Conservation (phyloP, 2,113 vertebrate species). For the Motacilla alba region DNA sequence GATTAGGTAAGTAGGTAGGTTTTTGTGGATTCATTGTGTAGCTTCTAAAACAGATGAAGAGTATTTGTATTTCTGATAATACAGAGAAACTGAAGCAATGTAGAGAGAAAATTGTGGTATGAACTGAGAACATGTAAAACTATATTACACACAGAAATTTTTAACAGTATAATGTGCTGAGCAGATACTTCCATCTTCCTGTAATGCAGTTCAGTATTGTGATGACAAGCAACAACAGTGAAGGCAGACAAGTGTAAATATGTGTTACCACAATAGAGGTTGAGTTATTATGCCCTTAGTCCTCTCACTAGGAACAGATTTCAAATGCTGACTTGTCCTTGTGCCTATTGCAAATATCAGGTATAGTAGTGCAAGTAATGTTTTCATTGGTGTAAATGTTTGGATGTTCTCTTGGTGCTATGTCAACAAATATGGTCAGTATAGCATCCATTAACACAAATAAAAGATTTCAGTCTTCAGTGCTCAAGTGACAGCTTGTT, state of each 20-base stretch:
- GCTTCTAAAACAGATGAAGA: neutral
- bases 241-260: neutral
- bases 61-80: neutral
- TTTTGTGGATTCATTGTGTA: neutral
- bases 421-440: fast-evolving
- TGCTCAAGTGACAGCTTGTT: neutral
- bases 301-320: neutral
- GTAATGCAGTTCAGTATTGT: neutral
- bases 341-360: fast-evolving
- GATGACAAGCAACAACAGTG: neutral
- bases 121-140: neutral
- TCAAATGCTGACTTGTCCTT: neutral
- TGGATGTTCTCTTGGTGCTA: neutral
- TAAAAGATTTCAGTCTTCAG: neutral
- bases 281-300: neutral
- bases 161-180: neutral
- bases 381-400: neutral
- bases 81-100: neutral
- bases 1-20: neutral
- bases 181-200: neutral
- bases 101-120: neutral
- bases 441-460: neutral
- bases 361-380: neutral
- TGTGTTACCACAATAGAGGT: neutral
- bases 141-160: neutral